Percentiles rank a stretch among this genome's conserved stretches.
Conservation (phyloP, 2,797 vertebrate species). For the Myotis vivesi region DNA sequence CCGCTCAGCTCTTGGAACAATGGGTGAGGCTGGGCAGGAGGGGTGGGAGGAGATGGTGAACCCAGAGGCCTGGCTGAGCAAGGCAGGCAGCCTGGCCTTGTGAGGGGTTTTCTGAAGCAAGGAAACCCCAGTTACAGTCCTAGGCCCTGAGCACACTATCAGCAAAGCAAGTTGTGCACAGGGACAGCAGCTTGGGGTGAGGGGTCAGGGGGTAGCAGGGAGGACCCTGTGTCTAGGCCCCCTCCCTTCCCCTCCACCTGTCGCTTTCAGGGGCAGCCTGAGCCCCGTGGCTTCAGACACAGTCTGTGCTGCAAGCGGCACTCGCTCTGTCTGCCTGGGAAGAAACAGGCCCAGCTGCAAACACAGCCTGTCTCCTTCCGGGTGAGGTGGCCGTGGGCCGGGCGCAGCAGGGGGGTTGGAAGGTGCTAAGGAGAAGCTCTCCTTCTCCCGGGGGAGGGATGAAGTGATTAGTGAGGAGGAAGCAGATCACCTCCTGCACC, state of each 20-base stretch:
- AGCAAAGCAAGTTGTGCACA: background rate
- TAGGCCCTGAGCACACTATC: background rate
- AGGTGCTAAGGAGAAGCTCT: background rate
- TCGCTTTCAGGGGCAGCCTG: background rate
- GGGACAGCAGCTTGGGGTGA: fast-evolving
- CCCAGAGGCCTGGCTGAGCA: background rate
- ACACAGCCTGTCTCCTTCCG: background rate
- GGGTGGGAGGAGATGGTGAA: too few species aligned
- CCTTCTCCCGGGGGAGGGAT: background rate
- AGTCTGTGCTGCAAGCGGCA: background rate
- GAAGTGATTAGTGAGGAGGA: background rate
- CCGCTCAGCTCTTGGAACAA: background rate
- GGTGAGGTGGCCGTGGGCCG: background rate
- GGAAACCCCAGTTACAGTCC: background rate
- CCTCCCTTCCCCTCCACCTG: background rate
- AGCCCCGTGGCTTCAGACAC: background rate
- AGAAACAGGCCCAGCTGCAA: background rate
- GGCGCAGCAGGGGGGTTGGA: background rate
- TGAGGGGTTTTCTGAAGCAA: background rate
- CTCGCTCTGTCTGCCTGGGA: fast-evolving
- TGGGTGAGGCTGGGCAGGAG: background rate
- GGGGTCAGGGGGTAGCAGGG: fast-evolving
- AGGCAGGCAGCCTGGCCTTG: background rate
- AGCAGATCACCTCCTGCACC: background rate
- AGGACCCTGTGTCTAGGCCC: fast-evolving